Percentiles rank a stretch among this genome's conserved stretches.
Evolutionary conservation across 1,140 invertebrate genomes (phyloP).

Genomic region (Drosophila insularis): DNA sequence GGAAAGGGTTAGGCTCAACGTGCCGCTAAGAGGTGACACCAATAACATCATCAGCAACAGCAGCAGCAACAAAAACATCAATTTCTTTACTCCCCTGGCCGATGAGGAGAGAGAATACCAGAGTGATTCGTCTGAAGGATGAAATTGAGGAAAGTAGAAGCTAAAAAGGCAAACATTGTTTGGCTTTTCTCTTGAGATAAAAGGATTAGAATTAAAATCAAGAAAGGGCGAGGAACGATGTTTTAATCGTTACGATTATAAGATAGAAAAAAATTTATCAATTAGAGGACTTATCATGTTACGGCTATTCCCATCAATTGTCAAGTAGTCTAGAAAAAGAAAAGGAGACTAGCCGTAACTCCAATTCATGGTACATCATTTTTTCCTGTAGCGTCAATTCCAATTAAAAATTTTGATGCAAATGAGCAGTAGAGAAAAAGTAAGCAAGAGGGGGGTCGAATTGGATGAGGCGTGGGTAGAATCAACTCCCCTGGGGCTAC

Average conservation of each 20-base stretch:
- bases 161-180: neutral
- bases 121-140: neutral
- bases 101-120: neutral
- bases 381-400: conserved; percentile 50
- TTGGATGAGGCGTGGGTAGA: conserved; percentile 12
- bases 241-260: neutral
- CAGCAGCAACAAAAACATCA: neutral
- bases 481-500: conserved; percentile 53
- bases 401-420: conserved; percentile 79
- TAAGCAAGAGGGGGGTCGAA: conserved; percentile 10
- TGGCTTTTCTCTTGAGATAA: neutral
- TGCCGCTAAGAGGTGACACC: conserved; percentile 6
- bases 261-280: neutral
- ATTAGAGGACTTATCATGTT: conserved; percentile 28
- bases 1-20: conserved; percentile 10
- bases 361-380: neutral
- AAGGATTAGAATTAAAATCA: neutral
- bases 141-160: neutral
- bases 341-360: neutral
- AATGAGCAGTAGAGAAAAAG: conserved; percentile 52
- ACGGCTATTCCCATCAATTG: conserved; percentile 18
- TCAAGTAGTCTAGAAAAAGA: conserved; percentile 1
- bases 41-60: neutral
- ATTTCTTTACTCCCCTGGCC: neutral
- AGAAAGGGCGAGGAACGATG: neutral